phyloP scores from a whole-genome alignment of 2,888 invertebrate genomes.

The Oligia fasciuncula region DNA sequence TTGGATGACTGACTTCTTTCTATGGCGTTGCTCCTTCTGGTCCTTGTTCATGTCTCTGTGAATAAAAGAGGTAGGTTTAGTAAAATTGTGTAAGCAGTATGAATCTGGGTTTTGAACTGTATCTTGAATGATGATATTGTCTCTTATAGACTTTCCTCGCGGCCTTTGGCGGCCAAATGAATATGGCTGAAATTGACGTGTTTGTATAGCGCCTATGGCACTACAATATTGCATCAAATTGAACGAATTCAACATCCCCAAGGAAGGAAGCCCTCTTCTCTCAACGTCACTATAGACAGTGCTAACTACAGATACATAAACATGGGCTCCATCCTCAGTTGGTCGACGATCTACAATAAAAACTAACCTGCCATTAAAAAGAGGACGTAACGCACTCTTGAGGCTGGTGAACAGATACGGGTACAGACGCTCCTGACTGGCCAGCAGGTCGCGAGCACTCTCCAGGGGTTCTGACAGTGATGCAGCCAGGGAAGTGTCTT shows the following conservation, averaged over 20 bases:
- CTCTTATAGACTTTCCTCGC: not conserved
- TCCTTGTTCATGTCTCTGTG: slow-evolving; percentile 86
- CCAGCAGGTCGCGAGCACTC: slow-evolving; percentile 88
- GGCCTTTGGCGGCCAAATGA: not conserved
- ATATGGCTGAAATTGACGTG: not conserved
- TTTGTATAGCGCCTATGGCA: not conserved
- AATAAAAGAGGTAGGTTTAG: slow-evolving; percentile 38
- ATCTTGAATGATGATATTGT: no score
- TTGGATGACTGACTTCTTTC: slow-evolving; percentile 91
- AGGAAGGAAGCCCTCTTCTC: not conserved
- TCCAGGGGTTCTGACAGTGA: slow-evolving; percentile 72
- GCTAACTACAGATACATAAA: not conserved
- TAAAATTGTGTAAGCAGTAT: not conserved
- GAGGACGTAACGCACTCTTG: slow-evolving; percentile 93
- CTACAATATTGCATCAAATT: not conserved
- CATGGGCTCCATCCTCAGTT: not conserved
- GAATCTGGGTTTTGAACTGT: not conserved
- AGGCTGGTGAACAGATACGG: slow-evolving; percentile 94
- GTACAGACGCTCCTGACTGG: slow-evolving; percentile 93
- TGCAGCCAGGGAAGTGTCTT: slow-evolving; percentile 61
- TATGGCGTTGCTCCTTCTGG: slow-evolving; percentile 88
- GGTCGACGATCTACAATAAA: slow-evolving; percentile 12
- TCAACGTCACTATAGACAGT: not conserved
- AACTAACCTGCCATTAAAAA: slow-evolving; percentile 91
- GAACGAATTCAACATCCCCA: not conserved